Evolutionary conservation across 2,888 invertebrate species (phyloP), one percentile per base, ranked within the genome.

Genomic region (Clusia tigrina): DNA sequence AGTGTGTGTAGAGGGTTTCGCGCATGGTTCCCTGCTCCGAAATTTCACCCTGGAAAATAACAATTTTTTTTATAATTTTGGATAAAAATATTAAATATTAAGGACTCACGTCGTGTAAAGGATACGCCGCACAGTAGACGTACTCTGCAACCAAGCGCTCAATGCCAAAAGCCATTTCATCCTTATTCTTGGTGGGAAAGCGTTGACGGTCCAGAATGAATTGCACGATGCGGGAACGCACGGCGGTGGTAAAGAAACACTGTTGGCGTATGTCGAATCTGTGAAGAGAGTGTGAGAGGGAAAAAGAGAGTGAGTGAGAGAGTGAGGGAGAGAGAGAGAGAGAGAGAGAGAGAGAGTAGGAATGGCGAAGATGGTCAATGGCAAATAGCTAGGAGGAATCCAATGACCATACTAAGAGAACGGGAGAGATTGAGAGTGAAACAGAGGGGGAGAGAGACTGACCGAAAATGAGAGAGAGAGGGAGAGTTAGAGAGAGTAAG

Each of bases 151-250:
- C 86, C 57, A 95, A 86, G 69, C 94, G 86, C 60, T 91, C 87
- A 67, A 92, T 90, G 20, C 95, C 95, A 83, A 94, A 93, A 15
- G 91, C 91, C 84, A 91, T 92, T 79, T 91, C 90, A 75, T 92
- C 90, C 22, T 85, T 80, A 1, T 80, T 75, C 55, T 86, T 85
- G 18, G 88, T 86, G 0, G 90, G 89, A 83, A 94, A 96, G 76
- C 90, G 88, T 84, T 94, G 94, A 66, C 96, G 87, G 79, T 95
- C 93, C 72, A 97, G 85, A 72, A 97, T 95, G 81, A 95, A 96
- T 82, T 96, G 94, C 0, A 96, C 93, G 67, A 97, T 94, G 66
- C 95, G 88, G 12, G 94, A 93, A 64, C 94, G 89, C 51, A 93
- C 90, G 1, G 94, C 90, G 2, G 94, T 89, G 48, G 91, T 92